phyloP scores from a whole-genome alignment of 2,113 vertebrate species.

The Sphaerodactylus townsendi region DNA sequence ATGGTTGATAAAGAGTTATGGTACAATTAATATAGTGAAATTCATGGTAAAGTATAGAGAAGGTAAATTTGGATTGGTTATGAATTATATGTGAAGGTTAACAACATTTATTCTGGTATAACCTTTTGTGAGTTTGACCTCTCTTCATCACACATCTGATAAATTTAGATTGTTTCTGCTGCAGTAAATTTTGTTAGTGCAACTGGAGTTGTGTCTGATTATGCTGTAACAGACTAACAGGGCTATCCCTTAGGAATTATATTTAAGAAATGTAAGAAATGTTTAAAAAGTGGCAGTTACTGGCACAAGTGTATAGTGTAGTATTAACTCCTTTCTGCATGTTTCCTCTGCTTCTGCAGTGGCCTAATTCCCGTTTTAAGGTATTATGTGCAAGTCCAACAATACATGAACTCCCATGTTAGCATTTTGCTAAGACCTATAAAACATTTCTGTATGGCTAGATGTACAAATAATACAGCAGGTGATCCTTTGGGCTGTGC shows the following conservation, averaged over 20 bases:
- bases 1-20: neutral
- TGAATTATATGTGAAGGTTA: no score
- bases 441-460: neutral
- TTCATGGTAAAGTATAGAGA: no score
- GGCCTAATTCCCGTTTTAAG: neutral
- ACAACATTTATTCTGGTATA: no score
- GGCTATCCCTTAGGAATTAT: neutral
- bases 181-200: no score
- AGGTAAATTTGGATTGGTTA: no score
- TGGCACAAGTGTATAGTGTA: fast-evolving
- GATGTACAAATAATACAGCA: neutral
- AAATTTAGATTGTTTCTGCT: no score
- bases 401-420: neutral
- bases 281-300: neutral
- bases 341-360: neutral
- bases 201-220: neutral
- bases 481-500: no score
- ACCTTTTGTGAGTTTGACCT: no score
- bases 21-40: neutral
- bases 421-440: neutral
- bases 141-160: no score
- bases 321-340: neutral
- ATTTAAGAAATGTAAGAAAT: neutral
- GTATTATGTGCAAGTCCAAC: neutral
- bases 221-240: neutral